Conservation (phyloP, 2,797 vertebrate species). For the Leucoraja ocellata region DNA sequence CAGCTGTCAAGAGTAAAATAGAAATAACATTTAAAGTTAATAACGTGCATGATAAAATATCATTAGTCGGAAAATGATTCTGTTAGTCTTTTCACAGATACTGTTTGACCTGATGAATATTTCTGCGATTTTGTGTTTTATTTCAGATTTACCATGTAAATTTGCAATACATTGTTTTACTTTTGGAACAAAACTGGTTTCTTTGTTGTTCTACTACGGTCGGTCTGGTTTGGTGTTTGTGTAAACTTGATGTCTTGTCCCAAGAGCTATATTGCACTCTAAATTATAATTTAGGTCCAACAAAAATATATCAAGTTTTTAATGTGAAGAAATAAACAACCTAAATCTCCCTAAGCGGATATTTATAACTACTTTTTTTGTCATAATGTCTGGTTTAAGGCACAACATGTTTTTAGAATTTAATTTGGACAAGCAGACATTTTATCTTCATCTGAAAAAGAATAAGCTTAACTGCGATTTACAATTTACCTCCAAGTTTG, state of each 20-base stretch:
- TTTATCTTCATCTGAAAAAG: neutral
- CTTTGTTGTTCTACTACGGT: neutral
- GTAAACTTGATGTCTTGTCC: neutral
- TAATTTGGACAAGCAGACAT: neutral
- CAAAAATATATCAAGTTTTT: constrained; percentile 21
- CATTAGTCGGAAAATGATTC: too few species aligned
- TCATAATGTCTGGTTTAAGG: constrained; percentile 13
- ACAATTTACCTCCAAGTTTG: neutral
- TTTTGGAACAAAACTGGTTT: neutral
- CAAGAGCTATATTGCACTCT: neutral
- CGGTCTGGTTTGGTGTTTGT: neutral
- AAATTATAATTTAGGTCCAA: constrained; percentile 24
- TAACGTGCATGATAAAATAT: too few species aligned
- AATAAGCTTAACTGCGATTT: neutral
- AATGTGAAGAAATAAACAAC: constrained; percentile 21
- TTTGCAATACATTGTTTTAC: too few species aligned
- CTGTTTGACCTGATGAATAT: too few species aligned
- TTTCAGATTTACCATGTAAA: too few species aligned
- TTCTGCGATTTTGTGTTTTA: too few species aligned
- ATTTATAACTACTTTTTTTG: constrained; percentile 10
- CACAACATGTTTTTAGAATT: neutral
- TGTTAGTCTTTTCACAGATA: too few species aligned
- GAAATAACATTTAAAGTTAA: too few species aligned
- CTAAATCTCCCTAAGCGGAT: constrained; percentile 17
- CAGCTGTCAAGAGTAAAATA: too few species aligned